Evolutionary conservation across 1,140 invertebrate species (phyloP), one percentile per base, ranked within the genome.

Genomic region (Macrosteles quadrilineatus): DNA sequence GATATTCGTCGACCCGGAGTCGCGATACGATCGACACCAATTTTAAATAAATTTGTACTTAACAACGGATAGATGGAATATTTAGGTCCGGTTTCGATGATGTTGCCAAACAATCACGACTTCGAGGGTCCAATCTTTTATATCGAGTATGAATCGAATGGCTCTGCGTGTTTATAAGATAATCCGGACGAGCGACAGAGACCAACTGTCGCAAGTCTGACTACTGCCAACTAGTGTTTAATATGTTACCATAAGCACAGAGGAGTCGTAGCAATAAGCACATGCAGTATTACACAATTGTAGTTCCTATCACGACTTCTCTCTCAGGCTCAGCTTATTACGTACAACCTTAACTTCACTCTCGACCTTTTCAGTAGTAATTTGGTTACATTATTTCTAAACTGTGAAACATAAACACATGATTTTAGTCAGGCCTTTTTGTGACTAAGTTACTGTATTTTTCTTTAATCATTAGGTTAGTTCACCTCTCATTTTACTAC

Each of bases 11-110:
- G 21, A 36, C 32, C 32, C 14, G 32, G 32, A 36, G 32, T 36
- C 32, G 32, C 32, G 32, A 36, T 36, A 36, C 4, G 32, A 36
- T 36, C 32, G 23, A 59, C 55, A 59, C 55, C 55, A 59, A 59
- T 59, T 59, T 59, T 59, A 17, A n/a, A n/a, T n/a, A n/a, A 50
- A 59, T 59, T 59, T 59, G 55, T 59, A 59, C 55, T 59, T 59
- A 59, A 59, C 14, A 29, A 59, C 55, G 23, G 21, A 29, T 50
- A 59, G 27, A 29, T 59, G 55, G 27, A 59, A 59, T 59, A 27
- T 27, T 59, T 59, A 59, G 55, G 55, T 59, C 21, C 21, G 23
- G 21, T 4, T 36, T 36, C 32, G 21, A 27, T n/a, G n/a, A n/a
- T n/a, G 25, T 59, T 59, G 55, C 55, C 55, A 59, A 59, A 59